Evolutionary conservation across 2,888 invertebrate species (phyloP), one percentile per base, ranked within the genome.

Genomic region (Elysia crispata): DNA sequence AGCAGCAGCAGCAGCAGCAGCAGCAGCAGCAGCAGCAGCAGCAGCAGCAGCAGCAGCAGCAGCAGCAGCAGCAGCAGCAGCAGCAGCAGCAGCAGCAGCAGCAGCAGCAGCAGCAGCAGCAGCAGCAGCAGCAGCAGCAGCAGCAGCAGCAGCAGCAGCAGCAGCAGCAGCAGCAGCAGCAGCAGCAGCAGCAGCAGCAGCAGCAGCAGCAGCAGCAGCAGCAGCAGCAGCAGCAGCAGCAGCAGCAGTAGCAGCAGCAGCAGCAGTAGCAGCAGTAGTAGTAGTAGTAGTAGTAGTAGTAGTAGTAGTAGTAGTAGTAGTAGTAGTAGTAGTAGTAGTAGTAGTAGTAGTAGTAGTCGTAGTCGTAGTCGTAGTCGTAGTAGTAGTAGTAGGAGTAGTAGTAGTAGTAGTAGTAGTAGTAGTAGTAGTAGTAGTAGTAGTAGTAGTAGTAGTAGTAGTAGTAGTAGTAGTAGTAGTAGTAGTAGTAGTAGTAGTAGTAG

Each of bases 211-310:
- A 72, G 11, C 5, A 15, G 23, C 23, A 11, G 25, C 13, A 49
- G 25, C 8, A 11, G n/a, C n/a, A n/a, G n/a, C 31, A 69, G 33
- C 49, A 49, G 69, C 25, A 23, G 66, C 31, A 66, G n/a, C 31
- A 23, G 66, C n/a, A 11, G n/a, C 25, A 66, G n/a, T 66, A 20
- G n/a, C 31, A 30, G 66, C n/a, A 66, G 66, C n/a, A 66, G 66
- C n/a, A 66, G 66, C n/a, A 66, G 66, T 25, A 66, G 25, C 25
- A 66, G 66, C 31, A 23, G 66, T 54, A 54, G 54, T 54, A 54
- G 54, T 54, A 54, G 54, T 54, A 54, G 54, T 54, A 54, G 54
- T 54, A 54, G 54, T 54, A 54, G 54, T 54, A 54, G 54, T 54
- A 54, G 54, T 54, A 54, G 54, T 54, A 54, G 54, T 54, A 54